A percentile compares a stretch with the other conserved stretches of the same genome.
phyloP scores from a whole-genome alignment of 2,888 invertebrate genomes.

The Xiphydria camelus region DNA sequence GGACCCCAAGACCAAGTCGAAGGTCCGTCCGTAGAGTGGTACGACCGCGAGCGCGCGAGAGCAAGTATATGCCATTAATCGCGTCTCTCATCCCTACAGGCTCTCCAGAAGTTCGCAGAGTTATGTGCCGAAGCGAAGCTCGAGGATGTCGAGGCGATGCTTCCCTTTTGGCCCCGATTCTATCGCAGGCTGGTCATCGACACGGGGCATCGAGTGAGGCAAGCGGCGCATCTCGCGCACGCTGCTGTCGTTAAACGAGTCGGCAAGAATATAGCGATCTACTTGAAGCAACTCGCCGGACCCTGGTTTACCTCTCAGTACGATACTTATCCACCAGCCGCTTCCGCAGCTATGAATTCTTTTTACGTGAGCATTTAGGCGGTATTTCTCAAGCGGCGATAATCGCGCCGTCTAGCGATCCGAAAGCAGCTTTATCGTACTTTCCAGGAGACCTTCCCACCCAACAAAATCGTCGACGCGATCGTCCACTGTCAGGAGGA shows the following conservation, averaged over 20 bases:
- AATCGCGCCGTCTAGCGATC: not conserved
- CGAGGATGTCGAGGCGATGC: conserved; percentile 69
- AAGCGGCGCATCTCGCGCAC: conserved; percentile 76
- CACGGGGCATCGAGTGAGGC: conserved; percentile 81
- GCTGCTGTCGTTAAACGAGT: conserved; percentile 68
- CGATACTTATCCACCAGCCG: conserved; percentile 85
- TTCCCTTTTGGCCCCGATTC: conserved; percentile 83
- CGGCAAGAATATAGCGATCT: conserved; percentile 77
- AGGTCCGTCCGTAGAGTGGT: conserved; percentile 61
- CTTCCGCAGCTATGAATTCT: conserved; percentile 69
- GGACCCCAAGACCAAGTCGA: conserved; percentile 86
- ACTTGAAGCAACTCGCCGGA: conserved; percentile 76
- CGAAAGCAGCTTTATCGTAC: too few species aligned
- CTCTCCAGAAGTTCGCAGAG: conserved; percentile 78
- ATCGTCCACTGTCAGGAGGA: conserved; percentile 82
- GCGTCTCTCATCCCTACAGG: conserved; percentile 60
- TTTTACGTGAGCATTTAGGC: conserved; percentile 61
- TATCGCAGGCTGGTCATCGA: conserved; percentile 79
- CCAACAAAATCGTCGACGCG: conserved; percentile 76
- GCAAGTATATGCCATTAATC: not conserved
- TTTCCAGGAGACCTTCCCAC: conserved; percentile 75
- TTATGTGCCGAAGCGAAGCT: conserved; percentile 68
- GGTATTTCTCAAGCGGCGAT: not conserved
- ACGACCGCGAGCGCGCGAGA: not conserved
- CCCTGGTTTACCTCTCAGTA: conserved; percentile 84